Conservation (phyloP, 2,888 invertebrate genomes). For the Adelphocoris suturalis region DNA sequence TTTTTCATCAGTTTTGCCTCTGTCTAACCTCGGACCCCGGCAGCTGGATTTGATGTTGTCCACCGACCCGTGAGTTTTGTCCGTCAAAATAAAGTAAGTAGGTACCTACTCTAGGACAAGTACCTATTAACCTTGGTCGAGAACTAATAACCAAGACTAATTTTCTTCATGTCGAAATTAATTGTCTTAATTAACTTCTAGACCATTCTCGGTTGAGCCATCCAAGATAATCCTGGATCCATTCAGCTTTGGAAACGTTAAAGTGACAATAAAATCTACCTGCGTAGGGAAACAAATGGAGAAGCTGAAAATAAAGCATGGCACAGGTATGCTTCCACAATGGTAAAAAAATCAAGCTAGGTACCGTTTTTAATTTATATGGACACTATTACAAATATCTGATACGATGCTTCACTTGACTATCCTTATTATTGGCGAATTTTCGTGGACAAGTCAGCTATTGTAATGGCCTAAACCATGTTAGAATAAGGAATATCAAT, state of each 20-base stretch:
- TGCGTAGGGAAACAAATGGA: background rate
- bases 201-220: slow-evolving; percentile 12
- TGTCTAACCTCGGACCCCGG: background rate
- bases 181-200: background rate
- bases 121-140: background rate
- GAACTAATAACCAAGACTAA: too few relatives aligned
- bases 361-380: background rate
- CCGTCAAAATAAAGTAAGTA: background rate
- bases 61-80: background rate
- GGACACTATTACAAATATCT: too few relatives aligned
- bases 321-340: slow-evolving; percentile 9
- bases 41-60: slow-evolving; percentile 32
- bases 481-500: too few relatives aligned
- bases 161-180: too few relatives aligned
- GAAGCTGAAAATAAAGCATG: slow-evolving; percentile 25
- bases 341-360: too few relatives aligned
- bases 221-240: slow-evolving; percentile 9
- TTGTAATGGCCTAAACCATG: too few relatives aligned
- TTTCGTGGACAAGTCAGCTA: too few relatives aligned
- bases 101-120: background rate
- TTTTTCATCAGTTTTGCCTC: background rate
- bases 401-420: too few relatives aligned
- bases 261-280: background rate
- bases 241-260: background rate
- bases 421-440: too few relatives aligned